A percentile compares a stretch with the other conserved stretches of the same genome.
phyloP scores from a whole-genome alignment of 2,797 vertebrate genomes.

The Odontamblyopus rebecca region DNA sequence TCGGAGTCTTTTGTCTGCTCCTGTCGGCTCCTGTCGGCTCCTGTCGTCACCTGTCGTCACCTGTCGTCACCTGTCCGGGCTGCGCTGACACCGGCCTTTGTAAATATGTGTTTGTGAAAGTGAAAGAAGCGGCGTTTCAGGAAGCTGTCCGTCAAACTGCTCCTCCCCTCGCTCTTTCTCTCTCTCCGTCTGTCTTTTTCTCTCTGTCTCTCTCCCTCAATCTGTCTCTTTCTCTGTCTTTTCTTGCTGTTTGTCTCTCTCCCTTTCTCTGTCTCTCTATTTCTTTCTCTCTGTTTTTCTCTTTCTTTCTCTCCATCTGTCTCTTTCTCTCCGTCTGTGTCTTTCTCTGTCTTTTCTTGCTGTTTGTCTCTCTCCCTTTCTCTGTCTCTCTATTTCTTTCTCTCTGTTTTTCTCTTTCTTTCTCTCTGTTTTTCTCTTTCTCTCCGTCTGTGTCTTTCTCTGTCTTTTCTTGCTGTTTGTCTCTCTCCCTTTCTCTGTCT shows the following conservation, averaged over 20 bases:
- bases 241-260: slow-evolving; percentile 1
- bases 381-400: background rate
- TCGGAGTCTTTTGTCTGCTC: background rate
- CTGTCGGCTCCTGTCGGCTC: background rate
- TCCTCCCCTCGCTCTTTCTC: background rate
- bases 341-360: no score
- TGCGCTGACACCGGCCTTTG: background rate
- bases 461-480: background rate
- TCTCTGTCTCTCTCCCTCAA: background rate
- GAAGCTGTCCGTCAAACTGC: slow-evolving; percentile 18
- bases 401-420: no score
- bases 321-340: no score
- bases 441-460: background rate
- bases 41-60: background rate
- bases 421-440: background rate
- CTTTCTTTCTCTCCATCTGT: no score
- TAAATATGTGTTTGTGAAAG: slow-evolving; percentile 12
- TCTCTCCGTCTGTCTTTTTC: background rate
- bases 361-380: no score
- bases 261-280: no score
- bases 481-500: background rate
- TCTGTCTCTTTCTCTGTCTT: no score
- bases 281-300: no score
- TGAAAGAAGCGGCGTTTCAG: slow-evolving; percentile 6
- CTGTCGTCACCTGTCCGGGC: background rate